Percentiles rank a stretch among this genome's conserved stretches.
Conservation (phyloP, 2,888 invertebrate genomes). For the Aleiodes alternator region DNA sequence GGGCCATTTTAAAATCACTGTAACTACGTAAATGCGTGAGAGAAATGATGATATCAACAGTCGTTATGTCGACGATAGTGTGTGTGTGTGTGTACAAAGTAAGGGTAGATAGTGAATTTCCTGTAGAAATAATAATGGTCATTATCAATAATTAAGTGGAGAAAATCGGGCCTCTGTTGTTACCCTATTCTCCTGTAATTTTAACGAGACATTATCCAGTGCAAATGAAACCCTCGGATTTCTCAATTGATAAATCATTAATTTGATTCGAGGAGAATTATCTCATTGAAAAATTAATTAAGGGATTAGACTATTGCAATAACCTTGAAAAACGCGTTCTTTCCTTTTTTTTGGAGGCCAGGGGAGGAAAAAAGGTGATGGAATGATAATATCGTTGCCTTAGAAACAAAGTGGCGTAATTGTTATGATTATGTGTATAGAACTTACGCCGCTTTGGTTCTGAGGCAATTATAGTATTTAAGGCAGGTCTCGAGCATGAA, state of each 20-base stretch:
- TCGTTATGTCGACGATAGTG: conserved; percentile 10
- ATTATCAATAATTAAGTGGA: conserved; percentile 71
- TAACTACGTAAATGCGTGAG: conserved; percentile 37
- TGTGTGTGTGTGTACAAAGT: background rate
- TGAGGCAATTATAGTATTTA: too few relatives aligned
- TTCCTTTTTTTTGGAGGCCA: too few relatives aligned
- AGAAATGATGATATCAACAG: conserved; percentile 11
- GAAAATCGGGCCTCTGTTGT: conserved; percentile 59
- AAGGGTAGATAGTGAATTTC: conserved; percentile 58
- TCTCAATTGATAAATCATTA: conserved; percentile 42
- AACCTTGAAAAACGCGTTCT: too few relatives aligned
- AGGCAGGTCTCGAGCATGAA: too few relatives aligned
- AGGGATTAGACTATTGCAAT: too few relatives aligned
- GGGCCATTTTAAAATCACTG: conserved; percentile 24
- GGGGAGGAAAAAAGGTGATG: too few relatives aligned
- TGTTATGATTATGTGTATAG: too few relatives aligned
- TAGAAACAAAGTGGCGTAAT: too few relatives aligned
- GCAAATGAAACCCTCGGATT: background rate
- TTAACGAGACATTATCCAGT: conserved; percentile 59
- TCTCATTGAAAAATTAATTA: too few relatives aligned
- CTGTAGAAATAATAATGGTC: conserved; percentile 67
- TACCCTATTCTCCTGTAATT: conserved; percentile 59
- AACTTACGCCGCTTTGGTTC: too few relatives aligned
- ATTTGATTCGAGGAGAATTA: background rate
- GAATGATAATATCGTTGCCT: too few relatives aligned